Conservation (phyloP, 2,888 invertebrate genomes). For the Tetheella fluctuosa region DNA sequence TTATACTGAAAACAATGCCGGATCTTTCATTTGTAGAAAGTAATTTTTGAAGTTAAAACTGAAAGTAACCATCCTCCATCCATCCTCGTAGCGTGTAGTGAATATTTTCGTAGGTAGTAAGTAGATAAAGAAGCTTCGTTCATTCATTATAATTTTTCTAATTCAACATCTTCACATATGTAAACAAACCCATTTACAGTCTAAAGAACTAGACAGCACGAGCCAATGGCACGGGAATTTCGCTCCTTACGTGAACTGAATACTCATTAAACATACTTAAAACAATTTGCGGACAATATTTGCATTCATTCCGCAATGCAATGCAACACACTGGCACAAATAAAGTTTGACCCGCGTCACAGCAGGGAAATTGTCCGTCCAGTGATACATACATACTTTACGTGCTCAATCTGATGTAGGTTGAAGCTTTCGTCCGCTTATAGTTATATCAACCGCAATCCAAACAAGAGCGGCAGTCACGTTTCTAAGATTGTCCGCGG, state of each 20-base stretch:
- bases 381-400: slow-evolving; percentile 56
- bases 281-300: slow-evolving; percentile 61
- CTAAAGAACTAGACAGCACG: slow-evolving; percentile 53
- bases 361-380: slow-evolving; percentile 71
- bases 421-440: slow-evolving; percentile 75
- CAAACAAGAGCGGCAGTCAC: slow-evolving; percentile 75
- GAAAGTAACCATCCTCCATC: not conserved
- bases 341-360: slow-evolving; percentile 63
- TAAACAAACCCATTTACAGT: slow-evolving; percentile 54
- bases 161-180: slow-evolving; percentile 24
- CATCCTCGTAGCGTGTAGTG: not conserved
- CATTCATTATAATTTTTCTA: not conserved
- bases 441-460: slow-evolving; percentile 70
- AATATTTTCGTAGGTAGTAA: slow-evolving; percentile 10
- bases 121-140: not conserved
- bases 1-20: not conserved
- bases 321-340: slow-evolving; percentile 72
- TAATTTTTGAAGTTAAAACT: not conserved
- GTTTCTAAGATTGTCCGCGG: slow-evolving; percentile 62
- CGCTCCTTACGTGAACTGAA: slow-evolving; percentile 60
- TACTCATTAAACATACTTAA: slow-evolving; percentile 38
- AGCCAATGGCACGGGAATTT: slow-evolving; percentile 62
- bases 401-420: slow-evolving; percentile 71
- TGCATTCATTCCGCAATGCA: slow-evolving; percentile 73
- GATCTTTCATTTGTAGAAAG: not conserved